Percentiles rank a stretch among this genome's conserved stretches.
Evolutionary conservation across 2,113 vertebrate species (phyloP).

Genomic region (Sorex fumeus): DNA sequence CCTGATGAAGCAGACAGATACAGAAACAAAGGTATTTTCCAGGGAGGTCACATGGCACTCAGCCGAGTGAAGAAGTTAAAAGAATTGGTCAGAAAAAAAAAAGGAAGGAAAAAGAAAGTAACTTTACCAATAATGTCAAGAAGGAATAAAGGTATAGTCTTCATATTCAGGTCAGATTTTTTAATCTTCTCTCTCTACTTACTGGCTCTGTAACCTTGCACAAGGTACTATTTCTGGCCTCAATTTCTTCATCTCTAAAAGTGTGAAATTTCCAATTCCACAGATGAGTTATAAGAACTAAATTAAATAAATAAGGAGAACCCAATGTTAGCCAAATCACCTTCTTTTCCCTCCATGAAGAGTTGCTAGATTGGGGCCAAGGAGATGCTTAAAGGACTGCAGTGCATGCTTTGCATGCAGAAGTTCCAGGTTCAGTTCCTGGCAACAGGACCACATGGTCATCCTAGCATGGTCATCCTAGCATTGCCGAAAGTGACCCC

Average conservation of each 20-base stretch:
- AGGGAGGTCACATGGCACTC: neutral
- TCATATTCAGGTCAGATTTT: neutral
- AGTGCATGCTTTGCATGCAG: too few relatives aligned
- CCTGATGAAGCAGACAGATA: neutral
- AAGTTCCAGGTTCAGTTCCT: too few relatives aligned
- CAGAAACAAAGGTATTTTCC: neutral
- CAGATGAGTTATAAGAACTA: neutral
- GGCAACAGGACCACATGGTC: too few relatives aligned
- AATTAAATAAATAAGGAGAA: neutral
- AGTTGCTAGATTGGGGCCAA: neutral
- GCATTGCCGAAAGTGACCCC: too few relatives aligned
- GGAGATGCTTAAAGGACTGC: too few relatives aligned
- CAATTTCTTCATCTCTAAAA: constrained; percentile 27
- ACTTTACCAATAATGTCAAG: neutral
- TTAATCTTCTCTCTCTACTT: neutral
- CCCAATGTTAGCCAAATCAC: neutral
- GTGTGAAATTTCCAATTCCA: neutral
- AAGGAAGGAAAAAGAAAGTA: neutral
- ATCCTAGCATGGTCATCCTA: too few relatives aligned
- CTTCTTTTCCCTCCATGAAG: constrained; percentile 18
- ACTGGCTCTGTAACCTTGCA: neutral
- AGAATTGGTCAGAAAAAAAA: neutral
- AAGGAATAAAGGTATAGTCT: neutral
- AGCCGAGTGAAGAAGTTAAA: neutral
- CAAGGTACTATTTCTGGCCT: constrained; percentile 3